phyloP scores from a whole-genome alignment of 2,113 vertebrate species.

The Chloropsis hardwickii region DNA sequence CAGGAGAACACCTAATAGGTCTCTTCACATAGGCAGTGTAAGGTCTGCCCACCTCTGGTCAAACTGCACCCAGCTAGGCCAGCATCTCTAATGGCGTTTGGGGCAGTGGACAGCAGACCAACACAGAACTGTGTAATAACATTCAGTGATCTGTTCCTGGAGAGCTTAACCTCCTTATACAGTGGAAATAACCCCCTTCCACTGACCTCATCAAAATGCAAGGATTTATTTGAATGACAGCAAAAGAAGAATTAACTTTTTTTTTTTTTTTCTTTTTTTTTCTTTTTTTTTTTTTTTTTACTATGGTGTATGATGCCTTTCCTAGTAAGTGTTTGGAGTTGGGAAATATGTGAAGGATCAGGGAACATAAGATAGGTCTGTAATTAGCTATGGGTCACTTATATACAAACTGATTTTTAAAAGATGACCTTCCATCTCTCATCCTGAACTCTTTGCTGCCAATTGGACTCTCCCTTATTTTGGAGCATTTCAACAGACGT shows the following conservation, averaged over 20 bases:
- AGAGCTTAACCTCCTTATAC: not conserved
- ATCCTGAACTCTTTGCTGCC: not conserved
- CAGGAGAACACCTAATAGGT: not conserved
- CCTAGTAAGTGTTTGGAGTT: not conserved
- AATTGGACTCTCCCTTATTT: not conserved
- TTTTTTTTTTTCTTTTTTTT: not conserved
- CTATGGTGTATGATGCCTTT: not conserved
- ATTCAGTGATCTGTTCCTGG: not conserved
- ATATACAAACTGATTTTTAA: not conserved
- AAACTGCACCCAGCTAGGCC: not conserved
- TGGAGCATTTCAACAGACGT: not conserved
- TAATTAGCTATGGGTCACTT: not conserved
- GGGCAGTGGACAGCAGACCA: not conserved
- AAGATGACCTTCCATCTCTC: not conserved
- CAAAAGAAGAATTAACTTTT: not conserved
- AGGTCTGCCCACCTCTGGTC: not conserved
- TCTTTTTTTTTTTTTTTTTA: not conserved
- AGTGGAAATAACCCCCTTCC: not conserved
- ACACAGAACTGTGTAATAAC: not conserved
- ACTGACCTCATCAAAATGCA: not conserved
- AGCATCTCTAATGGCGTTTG: not conserved
- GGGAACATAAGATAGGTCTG: not conserved
- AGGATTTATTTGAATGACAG: not conserved
- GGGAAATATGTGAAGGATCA: not conserved
- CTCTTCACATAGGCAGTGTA: not conserved